A percentile compares a stretch with the other conserved stretches of the same genome.
Evolutionary conservation across 2,113 vertebrate species (phyloP).

Genomic region (Sinocyclocheilus anophthalmus): DNA sequence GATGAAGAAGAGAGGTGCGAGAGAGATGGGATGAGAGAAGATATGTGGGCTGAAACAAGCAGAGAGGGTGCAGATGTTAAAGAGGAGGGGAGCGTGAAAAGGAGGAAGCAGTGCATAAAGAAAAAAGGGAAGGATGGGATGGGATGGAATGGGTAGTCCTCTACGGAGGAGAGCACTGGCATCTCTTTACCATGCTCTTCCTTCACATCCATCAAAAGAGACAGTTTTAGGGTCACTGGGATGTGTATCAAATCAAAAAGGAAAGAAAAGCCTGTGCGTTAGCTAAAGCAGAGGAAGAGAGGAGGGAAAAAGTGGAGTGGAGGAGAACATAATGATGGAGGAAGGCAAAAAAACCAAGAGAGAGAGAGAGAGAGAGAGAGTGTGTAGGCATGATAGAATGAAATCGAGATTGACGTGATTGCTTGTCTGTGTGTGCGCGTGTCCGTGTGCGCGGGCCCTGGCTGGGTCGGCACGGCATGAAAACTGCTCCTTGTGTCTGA

Average conservation of each 20-base stretch:
- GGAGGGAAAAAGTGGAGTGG: not conserved
- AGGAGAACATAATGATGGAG: not conserved
- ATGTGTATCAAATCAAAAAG: constrained; percentile 22
- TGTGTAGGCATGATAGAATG: constrained; percentile 7
- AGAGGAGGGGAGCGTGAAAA: constrained; percentile 39
- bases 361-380: not conserved
- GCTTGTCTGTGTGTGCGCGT: not conserved
- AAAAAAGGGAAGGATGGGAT: not conserved
- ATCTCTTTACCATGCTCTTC: constrained; percentile 6
- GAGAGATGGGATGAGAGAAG: constrained; percentile 27
- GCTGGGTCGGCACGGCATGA: constrained; percentile 2
- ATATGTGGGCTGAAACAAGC: constrained; percentile 30
- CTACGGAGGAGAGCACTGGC: constrained; percentile 24
- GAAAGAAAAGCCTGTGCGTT: not conserved
- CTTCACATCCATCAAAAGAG: constrained; percentile 21
- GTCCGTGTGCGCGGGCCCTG: not conserved
- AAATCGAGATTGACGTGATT: constrained; percentile 24
- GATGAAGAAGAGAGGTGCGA: constrained; percentile 15
- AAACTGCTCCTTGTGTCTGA: constrained; percentile 40
- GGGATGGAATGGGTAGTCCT: constrained; percentile 24
- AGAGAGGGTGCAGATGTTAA: constrained; percentile 34
- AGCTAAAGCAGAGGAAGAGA: constrained; percentile 16
- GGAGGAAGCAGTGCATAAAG: constrained; percentile 37
- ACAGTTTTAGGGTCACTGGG: constrained; percentile 34
- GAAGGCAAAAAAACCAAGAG: not conserved